Conservation (phyloP, 2,888 invertebrate genomes). For the Galerucella nymphaeae region DNA sequence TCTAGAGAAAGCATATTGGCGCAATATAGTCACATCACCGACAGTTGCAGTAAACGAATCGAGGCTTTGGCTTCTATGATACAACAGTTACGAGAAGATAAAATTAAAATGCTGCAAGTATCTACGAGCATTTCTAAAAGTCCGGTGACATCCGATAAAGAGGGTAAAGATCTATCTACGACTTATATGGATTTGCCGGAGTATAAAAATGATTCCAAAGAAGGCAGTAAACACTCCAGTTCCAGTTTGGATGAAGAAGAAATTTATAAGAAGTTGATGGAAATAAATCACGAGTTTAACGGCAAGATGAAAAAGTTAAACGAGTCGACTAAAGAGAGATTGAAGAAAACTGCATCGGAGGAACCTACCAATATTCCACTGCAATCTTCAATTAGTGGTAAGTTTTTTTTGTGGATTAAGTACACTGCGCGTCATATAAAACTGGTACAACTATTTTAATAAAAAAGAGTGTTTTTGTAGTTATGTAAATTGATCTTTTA, state of each 20-base stretch:
- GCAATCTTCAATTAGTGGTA: background rate
- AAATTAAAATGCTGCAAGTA: conserved; percentile 62
- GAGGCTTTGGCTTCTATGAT: conserved; percentile 69
- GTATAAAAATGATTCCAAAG: conserved; percentile 44
- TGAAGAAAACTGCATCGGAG: conserved; percentile 8
- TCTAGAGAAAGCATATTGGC: conserved; percentile 39
- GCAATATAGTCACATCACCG: conserved; percentile 67
- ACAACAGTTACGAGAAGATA: conserved; percentile 70
- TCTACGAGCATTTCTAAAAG: conserved; percentile 44
- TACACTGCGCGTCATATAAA: too few relatives aligned
- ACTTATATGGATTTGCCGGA: conserved; percentile 57
- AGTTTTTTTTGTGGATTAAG: background rate
- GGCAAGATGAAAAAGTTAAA: conserved; percentile 52
- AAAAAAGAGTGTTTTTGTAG: too few relatives aligned
- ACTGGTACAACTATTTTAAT: too few relatives aligned
- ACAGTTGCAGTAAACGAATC: conserved; percentile 69
- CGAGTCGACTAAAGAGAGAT: background rate
- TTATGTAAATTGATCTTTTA: too few relatives aligned
- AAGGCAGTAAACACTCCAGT: conserved; percentile 41
- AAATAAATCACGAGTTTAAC: conserved; percentile 56
- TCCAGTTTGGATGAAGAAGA: conserved; percentile 52
- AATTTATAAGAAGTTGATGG: conserved; percentile 52
- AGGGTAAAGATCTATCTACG: conserved; percentile 57
- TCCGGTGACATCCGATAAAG: background rate
- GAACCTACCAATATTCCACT: background rate